These are phyloP conservation scores for Melinaea menophilus DNA, from an alignment of 2,888 invertebrate genomes.

Conservation along the genomic window DNA sequence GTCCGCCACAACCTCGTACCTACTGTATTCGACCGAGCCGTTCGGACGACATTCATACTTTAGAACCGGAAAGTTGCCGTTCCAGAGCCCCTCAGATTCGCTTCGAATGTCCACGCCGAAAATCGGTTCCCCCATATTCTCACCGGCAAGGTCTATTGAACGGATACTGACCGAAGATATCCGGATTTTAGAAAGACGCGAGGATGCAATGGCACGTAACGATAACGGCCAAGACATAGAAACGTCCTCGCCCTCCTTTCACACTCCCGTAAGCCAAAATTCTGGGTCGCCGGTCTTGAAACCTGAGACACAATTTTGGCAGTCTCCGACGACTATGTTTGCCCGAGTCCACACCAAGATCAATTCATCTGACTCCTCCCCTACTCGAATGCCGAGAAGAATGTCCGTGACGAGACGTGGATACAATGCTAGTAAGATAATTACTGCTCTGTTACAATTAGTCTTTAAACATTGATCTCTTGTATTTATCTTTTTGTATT, in stretches of 20 bases:
- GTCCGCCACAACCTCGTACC: constrained; percentile 43
- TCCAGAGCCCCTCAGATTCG: constrained; percentile 5
- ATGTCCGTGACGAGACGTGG: constrained; percentile 32
- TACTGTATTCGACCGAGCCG: constrained; percentile 43
- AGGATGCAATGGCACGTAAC: constrained; percentile 2
- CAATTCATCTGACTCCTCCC: constrained; percentile 7
- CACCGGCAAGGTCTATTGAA: background rate
- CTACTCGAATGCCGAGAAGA: constrained; percentile 18
- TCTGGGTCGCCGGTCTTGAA: constrained; percentile 22
- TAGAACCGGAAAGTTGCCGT: constrained; percentile 17
- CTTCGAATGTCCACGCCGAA: background rate
- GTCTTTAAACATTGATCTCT: background rate
- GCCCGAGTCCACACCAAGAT: constrained; percentile 29
- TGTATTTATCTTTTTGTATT: constrained; percentile 1
- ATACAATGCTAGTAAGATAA: constrained; percentile 43
- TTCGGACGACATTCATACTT: constrained; percentile 20
- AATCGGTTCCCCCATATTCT: background rate
- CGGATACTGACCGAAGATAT: constrained; percentile 4
- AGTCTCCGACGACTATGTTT: constrained; percentile 40
- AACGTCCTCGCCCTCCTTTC: constrained; percentile 30
- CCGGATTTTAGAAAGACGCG: constrained; percentile 6
- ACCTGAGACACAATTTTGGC: constrained; percentile 31
- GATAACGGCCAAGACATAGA: constrained; percentile 23
- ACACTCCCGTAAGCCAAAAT: constrained; percentile 33
- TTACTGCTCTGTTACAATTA: background rate